phyloP scores from a whole-genome alignment of 1,140 invertebrate genomes.

The Pararge aegeria region DNA sequence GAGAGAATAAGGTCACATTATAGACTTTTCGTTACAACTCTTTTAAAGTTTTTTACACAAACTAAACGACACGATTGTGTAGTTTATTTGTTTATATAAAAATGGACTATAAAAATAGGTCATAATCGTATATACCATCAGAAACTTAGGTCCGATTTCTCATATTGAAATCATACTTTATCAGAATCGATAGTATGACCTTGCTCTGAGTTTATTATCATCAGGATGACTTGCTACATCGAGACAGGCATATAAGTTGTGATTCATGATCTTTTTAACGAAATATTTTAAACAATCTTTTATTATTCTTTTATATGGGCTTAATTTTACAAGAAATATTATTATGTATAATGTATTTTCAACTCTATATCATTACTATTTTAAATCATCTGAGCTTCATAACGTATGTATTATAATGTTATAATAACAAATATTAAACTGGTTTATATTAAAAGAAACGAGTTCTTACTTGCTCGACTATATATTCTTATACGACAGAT shows the following conservation, averaged over 20 bases:
- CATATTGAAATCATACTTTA: too few relatives aligned
- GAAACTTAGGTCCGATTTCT: too few relatives aligned
- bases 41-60: neutral
- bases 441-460: neutral
- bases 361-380: neutral
- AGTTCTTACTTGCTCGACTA: neutral
- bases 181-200: neutral
- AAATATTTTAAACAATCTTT: slow-evolving; percentile 50
- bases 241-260: slow-evolving; percentile 64
- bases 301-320: slow-evolving; percentile 42
- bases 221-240: slow-evolving; percentile 49
- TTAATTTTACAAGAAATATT: slow-evolving; percentile 37
- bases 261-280: slow-evolving; percentile 67
- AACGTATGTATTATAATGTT: neutral
- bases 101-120: too few relatives aligned
- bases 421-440: neutral
- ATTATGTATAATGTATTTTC: neutral
- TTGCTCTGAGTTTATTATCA: slow-evolving; percentile 43
- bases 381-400: neutral
- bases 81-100: too few relatives aligned
- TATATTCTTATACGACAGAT: neutral
- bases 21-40: neutral
- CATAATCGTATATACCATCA: too few relatives aligned
- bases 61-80: too few relatives aligned
- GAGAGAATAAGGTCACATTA: slow-evolving; percentile 16